Percentiles rank a stretch among this genome's conserved stretches.
Evolutionary conservation across 2,888 invertebrate genomes (phyloP).

Genomic region (Drosophila neoperkinsi): DNA sequence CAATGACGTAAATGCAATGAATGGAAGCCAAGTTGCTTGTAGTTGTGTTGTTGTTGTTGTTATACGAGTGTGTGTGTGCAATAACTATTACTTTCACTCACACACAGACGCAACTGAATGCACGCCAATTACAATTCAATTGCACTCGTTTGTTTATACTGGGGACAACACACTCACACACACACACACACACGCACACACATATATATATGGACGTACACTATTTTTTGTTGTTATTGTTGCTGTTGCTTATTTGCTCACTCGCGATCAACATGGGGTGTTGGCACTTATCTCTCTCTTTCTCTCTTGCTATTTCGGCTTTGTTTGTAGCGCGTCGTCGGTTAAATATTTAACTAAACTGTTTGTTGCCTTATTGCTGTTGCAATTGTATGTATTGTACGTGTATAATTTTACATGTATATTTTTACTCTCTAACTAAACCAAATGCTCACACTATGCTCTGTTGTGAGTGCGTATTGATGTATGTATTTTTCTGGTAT

Average conservation of each 20-base stretch:
- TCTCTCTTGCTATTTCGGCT: conserved; percentile 38
- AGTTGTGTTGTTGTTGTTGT: conserved; percentile 21
- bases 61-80: conserved; percentile 24
- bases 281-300: conserved; percentile 68
- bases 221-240: conserved; percentile 20
- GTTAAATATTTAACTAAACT: conserved; percentile 39
- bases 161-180: conserved; percentile 45
- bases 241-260: conserved; percentile 61
- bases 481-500: conserved; percentile 51
- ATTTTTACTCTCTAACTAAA: conserved; percentile 55
- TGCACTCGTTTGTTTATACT: conserved; percentile 70
- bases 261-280: conserved; percentile 68
- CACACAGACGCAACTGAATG: conserved; percentile 39
- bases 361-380: conserved; percentile 40
- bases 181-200: conserved; percentile 12
- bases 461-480: conserved; percentile 43
- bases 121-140: conserved; percentile 61
- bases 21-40: conserved; percentile 66
- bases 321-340: conserved; percentile 53
- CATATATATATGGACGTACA: background rate
- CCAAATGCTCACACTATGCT: conserved; percentile 58
- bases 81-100: conserved; percentile 73
- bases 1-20: conserved; percentile 70
- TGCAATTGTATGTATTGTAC: conserved; percentile 36
- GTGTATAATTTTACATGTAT: conserved; percentile 38